Evolutionary conservation across 2,888 invertebrate genomes (phyloP).

Genomic region (Anagyrus pseudococci): DNA sequence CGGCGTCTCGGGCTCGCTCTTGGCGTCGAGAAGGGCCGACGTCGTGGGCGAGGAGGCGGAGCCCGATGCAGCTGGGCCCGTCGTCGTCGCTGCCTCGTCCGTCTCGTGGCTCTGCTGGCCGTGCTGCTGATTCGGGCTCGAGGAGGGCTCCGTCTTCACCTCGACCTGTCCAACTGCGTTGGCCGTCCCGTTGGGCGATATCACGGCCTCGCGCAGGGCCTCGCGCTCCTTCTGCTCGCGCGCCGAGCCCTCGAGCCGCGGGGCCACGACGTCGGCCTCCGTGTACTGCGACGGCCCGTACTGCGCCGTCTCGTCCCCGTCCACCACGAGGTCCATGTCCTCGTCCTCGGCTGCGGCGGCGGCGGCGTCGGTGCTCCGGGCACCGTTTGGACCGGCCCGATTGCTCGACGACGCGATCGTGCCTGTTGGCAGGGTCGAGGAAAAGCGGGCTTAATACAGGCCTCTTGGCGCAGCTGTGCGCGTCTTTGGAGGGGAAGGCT

Average conservation of each 20-base stretch:
- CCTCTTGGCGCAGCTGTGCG: not conserved
- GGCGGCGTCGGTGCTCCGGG: slow-evolving; percentile 51
- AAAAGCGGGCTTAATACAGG: not conserved
- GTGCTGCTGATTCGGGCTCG: slow-evolving; percentile 45
- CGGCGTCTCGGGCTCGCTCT: slow-evolving; percentile 47
- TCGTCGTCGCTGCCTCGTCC: not conserved
- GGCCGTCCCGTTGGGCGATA: slow-evolving; percentile 57
- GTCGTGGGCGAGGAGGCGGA: slow-evolving; percentile 20
- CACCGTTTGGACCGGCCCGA: slow-evolving; percentile 40
- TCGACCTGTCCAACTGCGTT: slow-evolving; percentile 51
- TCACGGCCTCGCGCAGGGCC: slow-evolving; percentile 66
- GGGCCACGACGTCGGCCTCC: slow-evolving; percentile 72
- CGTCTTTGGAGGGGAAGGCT: slow-evolving; percentile 21
- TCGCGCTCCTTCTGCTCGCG: slow-evolving; percentile 66
- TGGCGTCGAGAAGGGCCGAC: slow-evolving; percentile 28
- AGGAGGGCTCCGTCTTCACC: slow-evolving; percentile 58
- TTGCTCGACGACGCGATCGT: slow-evolving; percentile 60
- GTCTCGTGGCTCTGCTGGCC: slow-evolving; percentile 47
- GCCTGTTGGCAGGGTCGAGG: slow-evolving; percentile 47
- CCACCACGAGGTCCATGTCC: slow-evolving; percentile 80
- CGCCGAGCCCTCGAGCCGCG: slow-evolving; percentile 62
- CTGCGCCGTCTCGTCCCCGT: slow-evolving; percentile 83
- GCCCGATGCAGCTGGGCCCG: not conserved
- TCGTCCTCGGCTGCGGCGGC: too few relatives aligned
- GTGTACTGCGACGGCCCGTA: slow-evolving; percentile 90